Evolutionary conservation across 2,888 invertebrate species (phyloP), one percentile per base, ranked within the genome.

Genomic region (Protophormia terraenovae): DNA sequence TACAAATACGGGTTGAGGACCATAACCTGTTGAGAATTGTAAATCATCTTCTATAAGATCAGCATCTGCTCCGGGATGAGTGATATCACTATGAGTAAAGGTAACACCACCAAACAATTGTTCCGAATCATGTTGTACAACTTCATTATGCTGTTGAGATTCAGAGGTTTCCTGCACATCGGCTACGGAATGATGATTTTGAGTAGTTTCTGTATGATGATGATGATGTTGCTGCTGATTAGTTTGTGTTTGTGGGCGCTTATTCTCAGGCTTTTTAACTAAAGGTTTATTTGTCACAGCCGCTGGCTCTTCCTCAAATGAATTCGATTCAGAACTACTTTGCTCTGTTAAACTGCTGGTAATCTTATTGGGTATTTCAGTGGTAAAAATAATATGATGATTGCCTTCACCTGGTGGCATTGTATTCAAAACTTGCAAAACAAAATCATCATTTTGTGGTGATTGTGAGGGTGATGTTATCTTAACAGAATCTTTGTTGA

Each of bases 51-150:
- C 94, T 2, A 95, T 91, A 0, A 96, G 89, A 73, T 95, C 93
- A 0, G 96, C 95, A 80, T 96, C 96, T 12, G 95, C 94, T 0
- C 94, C 93, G 2, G 94, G 94, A 88, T 95, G 94, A 7, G 94
- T 94, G 45, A 95, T 95, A 35, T 94, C 94, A 87, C 95, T 95
- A 67, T 94, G 94, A 7, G 92, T 93, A 75, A 92, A 93, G 84
- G 94, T 94, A 80, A 64, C 86, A 3, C 88, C 89, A 45, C 89
- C 90, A n/a, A 91, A 82, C 8, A 90, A 77, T 7, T 91, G 53
- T 5, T 73, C 38, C 3, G 64, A 2, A 58, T 86, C 71, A 35
- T 69, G n/a, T 4, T 76, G 24, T 19, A 22, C 2, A 0, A 22
- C 0, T 35, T 71, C 75, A 2, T 55, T 67, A 14, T 80, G n/a